Conservation (phyloP, 2,888 invertebrate species). For the Lagria hirta region DNA sequence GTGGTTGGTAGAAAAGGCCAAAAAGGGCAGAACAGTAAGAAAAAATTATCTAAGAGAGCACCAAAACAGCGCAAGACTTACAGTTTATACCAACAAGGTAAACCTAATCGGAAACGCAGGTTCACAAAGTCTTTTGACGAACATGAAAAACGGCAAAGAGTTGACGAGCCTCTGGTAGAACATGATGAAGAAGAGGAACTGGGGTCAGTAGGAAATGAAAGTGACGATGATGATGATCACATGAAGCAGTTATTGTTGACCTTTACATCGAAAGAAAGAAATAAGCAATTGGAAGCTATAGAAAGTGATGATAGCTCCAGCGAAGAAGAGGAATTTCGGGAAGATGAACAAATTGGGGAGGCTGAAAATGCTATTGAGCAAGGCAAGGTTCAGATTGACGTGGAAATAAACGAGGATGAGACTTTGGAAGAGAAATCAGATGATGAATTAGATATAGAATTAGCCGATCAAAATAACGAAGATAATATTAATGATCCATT, state of each 20-base stretch:
- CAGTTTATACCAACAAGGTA: slow-evolving; percentile 34
- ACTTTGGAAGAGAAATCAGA: slow-evolving; percentile 31
- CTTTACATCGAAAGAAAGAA: slow-evolving; percentile 32
- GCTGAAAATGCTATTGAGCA: slow-evolving; percentile 39
- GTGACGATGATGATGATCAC: slow-evolving; percentile 33
- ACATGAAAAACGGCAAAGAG: slow-evolving; percentile 48
- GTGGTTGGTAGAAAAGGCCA: slow-evolving; percentile 21
- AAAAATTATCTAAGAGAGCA: slow-evolving; percentile 31
- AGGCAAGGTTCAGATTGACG: slow-evolving; percentile 17
- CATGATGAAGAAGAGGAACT: slow-evolving; percentile 10
- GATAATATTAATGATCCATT: slow-evolving; percentile 63
- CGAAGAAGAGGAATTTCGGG: slow-evolving; percentile 26
- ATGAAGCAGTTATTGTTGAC: slow-evolving; percentile 40
- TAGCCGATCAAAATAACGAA: slow-evolving; percentile 29
- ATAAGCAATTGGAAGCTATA: slow-evolving; percentile 42
- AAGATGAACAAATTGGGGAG: slow-evolving; percentile 25
- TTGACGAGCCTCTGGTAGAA: too few relatives aligned
- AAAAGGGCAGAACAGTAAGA: too few relatives aligned
- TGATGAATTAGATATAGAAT: slow-evolving; percentile 24
- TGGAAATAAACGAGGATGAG: slow-evolving; percentile 21
- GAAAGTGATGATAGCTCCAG: slow-evolving; percentile 49
- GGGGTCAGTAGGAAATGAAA: slow-evolving; percentile 28
- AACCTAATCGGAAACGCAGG: slow-evolving; percentile 31
- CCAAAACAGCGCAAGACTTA: slow-evolving; percentile 32
- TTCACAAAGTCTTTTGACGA: slow-evolving; percentile 53